phyloP scores from a whole-genome alignment of 2,888 invertebrate genomes.

The Meloe dianella region DNA sequence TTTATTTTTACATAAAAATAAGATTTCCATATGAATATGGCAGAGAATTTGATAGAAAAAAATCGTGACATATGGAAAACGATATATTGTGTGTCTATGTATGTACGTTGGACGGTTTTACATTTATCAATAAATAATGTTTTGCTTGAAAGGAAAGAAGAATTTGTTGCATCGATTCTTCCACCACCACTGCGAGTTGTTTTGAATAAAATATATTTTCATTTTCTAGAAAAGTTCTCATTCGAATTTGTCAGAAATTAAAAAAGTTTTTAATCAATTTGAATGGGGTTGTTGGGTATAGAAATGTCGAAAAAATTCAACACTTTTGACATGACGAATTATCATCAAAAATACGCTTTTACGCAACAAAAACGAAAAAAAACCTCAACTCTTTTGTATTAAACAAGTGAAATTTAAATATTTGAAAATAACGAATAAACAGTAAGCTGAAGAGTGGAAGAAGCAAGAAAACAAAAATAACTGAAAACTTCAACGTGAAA shows the following conservation, averaged over 20 bases:
- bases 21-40: neutral
- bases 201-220: conserved; percentile 47
- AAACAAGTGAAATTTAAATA: conserved; percentile 17
- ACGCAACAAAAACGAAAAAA: neutral
- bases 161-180: conserved; percentile 40
- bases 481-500: conserved; percentile 16
- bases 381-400: too few species aligned
- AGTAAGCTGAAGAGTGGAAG: conserved; percentile 19
- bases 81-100: neutral
- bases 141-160: conserved; percentile 40
- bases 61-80: neutral
- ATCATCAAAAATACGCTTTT: neutral
- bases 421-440: conserved; percentile 26
- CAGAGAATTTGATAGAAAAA: neutral
- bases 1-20: neutral
- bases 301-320: neutral
- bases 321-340: neutral
- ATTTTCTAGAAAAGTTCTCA: conserved; percentile 41
- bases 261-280: conserved; percentile 28
- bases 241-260: conserved; percentile 37
- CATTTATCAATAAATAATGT: conserved; percentile 44
- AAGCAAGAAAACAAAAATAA: neutral
- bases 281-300: neutral
- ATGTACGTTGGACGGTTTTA: conserved; percentile 34
- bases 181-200: conserved; percentile 23